Evolutionary conservation across 2,888 invertebrate species (phyloP).

Genomic region (Harpalus rubripes): DNA sequence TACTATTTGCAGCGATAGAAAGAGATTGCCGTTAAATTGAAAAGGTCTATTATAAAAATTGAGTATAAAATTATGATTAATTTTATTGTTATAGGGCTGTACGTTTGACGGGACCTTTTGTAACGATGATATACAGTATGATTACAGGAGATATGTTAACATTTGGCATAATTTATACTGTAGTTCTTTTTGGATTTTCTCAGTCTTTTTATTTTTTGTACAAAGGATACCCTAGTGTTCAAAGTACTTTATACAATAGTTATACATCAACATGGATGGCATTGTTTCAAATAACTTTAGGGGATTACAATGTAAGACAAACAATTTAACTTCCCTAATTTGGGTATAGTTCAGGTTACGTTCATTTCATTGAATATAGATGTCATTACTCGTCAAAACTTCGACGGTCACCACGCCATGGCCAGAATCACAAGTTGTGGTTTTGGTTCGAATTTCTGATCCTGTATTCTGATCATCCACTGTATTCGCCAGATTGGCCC

Average conservation of each 20-base stretch:
- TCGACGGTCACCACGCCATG: too few relatives aligned
- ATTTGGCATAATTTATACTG: slow-evolving; percentile 97
- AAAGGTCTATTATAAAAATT: neutral
- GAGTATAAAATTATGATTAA: neutral
- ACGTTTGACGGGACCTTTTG: slow-evolving; percentile 97
- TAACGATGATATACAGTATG: slow-evolving; percentile 99
- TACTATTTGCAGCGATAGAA: too few relatives aligned
- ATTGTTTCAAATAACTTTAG: slow-evolving; percentile 97
- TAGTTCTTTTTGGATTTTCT: slow-evolving; percentile 96
- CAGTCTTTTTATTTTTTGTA: slow-evolving; percentile 97
- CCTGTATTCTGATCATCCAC: too few relatives aligned
- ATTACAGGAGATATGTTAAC: slow-evolving; percentile 99
- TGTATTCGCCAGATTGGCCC: too few relatives aligned
- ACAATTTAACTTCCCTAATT: too few relatives aligned
- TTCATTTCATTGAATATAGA: too few relatives aligned
- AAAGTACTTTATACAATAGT: slow-evolving; percentile 89
- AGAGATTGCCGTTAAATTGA: too few relatives aligned
- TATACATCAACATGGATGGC: slow-evolving; percentile 98
- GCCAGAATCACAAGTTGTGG: too few relatives aligned
- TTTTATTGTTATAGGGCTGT: slow-evolving; percentile 85
- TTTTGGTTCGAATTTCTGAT: too few relatives aligned
- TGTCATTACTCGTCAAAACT: too few relatives aligned
- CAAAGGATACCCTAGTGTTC: slow-evolving; percentile 91
- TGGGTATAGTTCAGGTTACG: too few relatives aligned
- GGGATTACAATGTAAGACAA: slow-evolving; percentile 94